Base-by-base conservation (phyloP, 2,888 invertebrate genomes). In the Agonopterix arenella region DNA sequence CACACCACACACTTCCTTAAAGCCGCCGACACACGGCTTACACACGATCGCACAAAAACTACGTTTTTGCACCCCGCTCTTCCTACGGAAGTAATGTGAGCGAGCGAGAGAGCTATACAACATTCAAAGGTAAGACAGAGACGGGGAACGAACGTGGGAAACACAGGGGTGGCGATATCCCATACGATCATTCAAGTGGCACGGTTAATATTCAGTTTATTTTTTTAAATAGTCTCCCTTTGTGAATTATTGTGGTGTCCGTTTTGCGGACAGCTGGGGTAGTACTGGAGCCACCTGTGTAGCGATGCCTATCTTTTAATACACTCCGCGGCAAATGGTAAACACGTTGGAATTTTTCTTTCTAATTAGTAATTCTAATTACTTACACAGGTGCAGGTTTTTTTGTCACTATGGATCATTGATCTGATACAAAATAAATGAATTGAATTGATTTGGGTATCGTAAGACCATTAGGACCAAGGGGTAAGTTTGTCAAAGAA, bases 91-190 rank as follows among this genome's bases (percentile, higher is more conserved):
- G 85, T 82, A 73, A 46, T 45, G 58, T 45, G 71, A 44, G 52
- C 51, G 68, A 76, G 50, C 8, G 75, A 63, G 69, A 73, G 51
- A 47, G 51, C 13, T 8, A 52, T 56, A 57, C 2, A 37, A 38
- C 11, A 46, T 45, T 28, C 10, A 47, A n/a, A 43, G 16, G 73
- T 49, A 66, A 38, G 77, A 83, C 57, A 52, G 72, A 60, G 80
- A 81, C 53, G 48, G 61, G 53, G 50, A 62, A 67, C 88, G 50
- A 62, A 67, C 88, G 88, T 88, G 90, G 89, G 89, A 89, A 89
- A 75, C 80, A 64, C 69, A 80, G 72, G 88, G 86, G 85, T 84
- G 81, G 81, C 79, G 71, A 73, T 84, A 84, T 89, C 89, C 86
- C 89, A 89, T 84, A 85, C 76, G 70, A 68, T 68, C 80, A 79